Evolutionary conservation across 2,888 invertebrate genomes (phyloP).

Genomic region (Allacma fusca): DNA sequence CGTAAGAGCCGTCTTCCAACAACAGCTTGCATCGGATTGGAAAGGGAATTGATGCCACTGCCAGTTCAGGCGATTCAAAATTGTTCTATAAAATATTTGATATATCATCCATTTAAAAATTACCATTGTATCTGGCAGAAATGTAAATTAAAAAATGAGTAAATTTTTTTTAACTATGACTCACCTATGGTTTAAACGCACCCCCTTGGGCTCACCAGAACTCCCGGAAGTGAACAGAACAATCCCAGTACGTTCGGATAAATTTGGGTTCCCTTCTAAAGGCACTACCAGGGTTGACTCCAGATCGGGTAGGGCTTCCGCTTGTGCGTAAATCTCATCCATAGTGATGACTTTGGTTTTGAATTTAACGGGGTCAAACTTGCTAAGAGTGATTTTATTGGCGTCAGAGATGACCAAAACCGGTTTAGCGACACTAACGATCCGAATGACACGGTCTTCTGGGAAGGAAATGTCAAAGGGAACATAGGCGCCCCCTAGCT

Average conservation of each 20-base stretch:
- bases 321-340: constrained; percentile 28
- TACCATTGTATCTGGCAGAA: too few relatives aligned
- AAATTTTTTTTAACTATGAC: neutral
- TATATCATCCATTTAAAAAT: neutral
- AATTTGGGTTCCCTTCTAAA: constrained; percentile 18
- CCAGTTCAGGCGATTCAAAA: constrained; percentile 86
- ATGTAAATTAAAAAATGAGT: neutral
- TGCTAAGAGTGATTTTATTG: constrained; percentile 68
- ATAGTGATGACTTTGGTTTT: constrained; percentile 39
- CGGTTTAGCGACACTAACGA: constrained; percentile 78
- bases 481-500: constrained; percentile 83
- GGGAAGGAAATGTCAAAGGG: constrained; percentile 81
- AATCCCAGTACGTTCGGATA: constrained; percentile 70
- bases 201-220: constrained; percentile 66
- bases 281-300: neutral
- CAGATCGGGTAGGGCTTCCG: neutral
- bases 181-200: constrained; percentile 75
- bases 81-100: constrained; percentile 65
- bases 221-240: constrained; percentile 81
- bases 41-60: constrained; percentile 86
- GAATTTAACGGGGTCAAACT: constrained; percentile 52
- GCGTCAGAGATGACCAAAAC: constrained; percentile 68
- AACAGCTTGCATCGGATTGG: constrained; percentile 73
- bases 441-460: constrained; percentile 76
- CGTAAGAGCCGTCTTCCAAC: constrained; percentile 89